Evolutionary conservation across 1,140 invertebrate species (phyloP), one percentile per base, ranked within the genome.

Genomic region (Drosophila nikananu): DNA sequence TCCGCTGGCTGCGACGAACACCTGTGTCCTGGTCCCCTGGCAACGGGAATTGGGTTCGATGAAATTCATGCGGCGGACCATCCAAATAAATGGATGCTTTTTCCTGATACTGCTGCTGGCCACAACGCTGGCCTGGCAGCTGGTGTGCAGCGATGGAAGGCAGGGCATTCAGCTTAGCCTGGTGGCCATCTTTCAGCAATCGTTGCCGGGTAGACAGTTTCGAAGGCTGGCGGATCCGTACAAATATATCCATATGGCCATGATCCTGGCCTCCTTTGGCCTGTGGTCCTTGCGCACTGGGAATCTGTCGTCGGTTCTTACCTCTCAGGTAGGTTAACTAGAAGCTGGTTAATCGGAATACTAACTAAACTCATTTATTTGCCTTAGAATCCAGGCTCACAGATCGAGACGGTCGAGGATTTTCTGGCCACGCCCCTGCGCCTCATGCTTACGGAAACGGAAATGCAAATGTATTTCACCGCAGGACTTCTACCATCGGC

Each of bases 381-480:
- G 3, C 55, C 15, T 8, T 9, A 71, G 67, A 17, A 1, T 10
- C 49, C 30, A 5, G 80, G 67, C 3, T 3, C 15, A 1, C 80
- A 86, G 35, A 83, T 86, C 5, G 27, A 74, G 1, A 87, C 19
- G 1, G 54, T 32, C 0, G 6, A 73, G 6, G 83, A 86, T 41
- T 80, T 86, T n/a, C 51, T 87, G 39, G n/a, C 35, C 4, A 55
- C 83, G 1, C 32, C 62, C 3, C 21, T 83, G 19, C 72, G 61
- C 8, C 64, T 86, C 10, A 86, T 86, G 83, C 15, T 77, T 0
- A 74, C 66, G 10, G 55, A 80, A 25, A 52, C 52, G 3, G 76
- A 86, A 23, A 67, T 73, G 10, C 51, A 55, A 30, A 83, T 87
- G 80, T 83, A 87, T 9, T 86, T 86, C 21, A 63, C 17, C 17